A percentile compares a stretch with the other conserved stretches of the same genome.
These are phyloP conservation scores for Pantala flavescens DNA, from an alignment of 1,140 invertebrate genomes.

Conservation along the genomic window DNA sequence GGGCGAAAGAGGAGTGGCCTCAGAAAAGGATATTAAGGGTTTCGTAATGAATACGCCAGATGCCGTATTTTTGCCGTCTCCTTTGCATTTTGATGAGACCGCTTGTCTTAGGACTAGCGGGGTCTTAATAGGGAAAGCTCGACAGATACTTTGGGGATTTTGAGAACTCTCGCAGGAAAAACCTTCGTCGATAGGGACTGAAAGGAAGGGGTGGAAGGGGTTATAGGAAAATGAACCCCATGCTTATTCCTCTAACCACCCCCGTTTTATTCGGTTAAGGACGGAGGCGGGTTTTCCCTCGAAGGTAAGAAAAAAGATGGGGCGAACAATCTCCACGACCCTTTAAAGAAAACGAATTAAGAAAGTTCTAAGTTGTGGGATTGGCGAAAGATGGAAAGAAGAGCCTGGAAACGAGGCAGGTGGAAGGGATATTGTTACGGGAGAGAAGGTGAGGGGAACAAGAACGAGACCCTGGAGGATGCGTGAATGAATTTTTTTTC, in stretches of 20 bases:
- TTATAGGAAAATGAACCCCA: background rate
- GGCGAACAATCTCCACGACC: background rate
- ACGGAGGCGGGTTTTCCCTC: background rate
- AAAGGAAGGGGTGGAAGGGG: background rate
- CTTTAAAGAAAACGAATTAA: slow-evolving; percentile 2
- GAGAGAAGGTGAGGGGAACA: background rate
- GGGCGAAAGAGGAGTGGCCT: background rate
- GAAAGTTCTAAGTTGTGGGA: background rate
- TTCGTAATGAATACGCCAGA: slow-evolving; percentile 9
- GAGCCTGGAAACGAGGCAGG: background rate
- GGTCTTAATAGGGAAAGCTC: background rate
- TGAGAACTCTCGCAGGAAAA: background rate
- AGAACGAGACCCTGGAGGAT: too few relatives aligned
- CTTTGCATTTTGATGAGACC: slow-evolving; percentile 9
- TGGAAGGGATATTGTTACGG: background rate
- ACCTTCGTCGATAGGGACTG: background rate
- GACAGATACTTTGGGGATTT: slow-evolving; percentile 9
- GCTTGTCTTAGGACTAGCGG: slow-evolving; percentile 3
- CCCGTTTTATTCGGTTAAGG: background rate
- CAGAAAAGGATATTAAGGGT: background rate
- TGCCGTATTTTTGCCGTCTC: slow-evolving; percentile 4
- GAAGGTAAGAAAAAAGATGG: background rate
- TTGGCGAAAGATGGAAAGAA: background rate
- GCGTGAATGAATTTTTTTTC: too few relatives aligned
- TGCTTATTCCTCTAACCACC: background rate